Evolutionary conservation across 64 coral and sea anemone species (phyloP), one percentile per base, ranked within the genome.

Genomic region (Catalaphyllia jardinei): DNA sequence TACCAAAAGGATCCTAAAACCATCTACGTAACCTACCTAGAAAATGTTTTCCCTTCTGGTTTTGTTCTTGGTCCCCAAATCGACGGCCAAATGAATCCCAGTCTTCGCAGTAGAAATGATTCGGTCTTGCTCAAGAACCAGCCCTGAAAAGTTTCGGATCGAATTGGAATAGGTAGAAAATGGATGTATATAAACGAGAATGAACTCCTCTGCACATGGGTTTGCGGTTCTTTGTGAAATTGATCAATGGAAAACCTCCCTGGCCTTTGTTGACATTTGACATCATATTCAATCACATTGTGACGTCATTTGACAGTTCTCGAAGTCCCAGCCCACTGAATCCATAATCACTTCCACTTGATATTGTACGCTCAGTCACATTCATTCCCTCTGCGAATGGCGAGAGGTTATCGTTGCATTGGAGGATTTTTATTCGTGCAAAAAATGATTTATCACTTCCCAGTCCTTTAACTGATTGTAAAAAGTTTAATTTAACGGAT

Each of bases 211-310:
- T 85, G 62, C 81, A 85, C 81, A 85, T 85, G 81, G 81, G 88
- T 65, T 88, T 84, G 94, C 94, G 94, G 94, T 96, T 96, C 94
- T 96, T 96, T 96, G 79, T 90, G 87, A 90, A 93, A 93, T 93
- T 79, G 90, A 93, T 96, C 94, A 96, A 96, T 96, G 94, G 94
- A 93, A 86, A 93, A 83, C 89, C 91, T 93, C 87, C 92, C 91
- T 89, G 60, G 82, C 82, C 95, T 90, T 96, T 96, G 95, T 96
- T 96, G 91, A 96, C 95, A 96, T 88, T 96, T 93, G 95, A 96
- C 95, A 96, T 96, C 95, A 94, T 83, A 29, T 84, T 89, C 91
- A 94, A 91, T 90, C 74, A 92, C 59, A 96, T 96, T 96, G 95
- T 96, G 95, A 96, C 95, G 95, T 96, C 95, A 96, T 55, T 12